Evolutionary conservation across 2,797 vertebrate species (phyloP).

Genomic region (Gymnothorax reevesii): DNA sequence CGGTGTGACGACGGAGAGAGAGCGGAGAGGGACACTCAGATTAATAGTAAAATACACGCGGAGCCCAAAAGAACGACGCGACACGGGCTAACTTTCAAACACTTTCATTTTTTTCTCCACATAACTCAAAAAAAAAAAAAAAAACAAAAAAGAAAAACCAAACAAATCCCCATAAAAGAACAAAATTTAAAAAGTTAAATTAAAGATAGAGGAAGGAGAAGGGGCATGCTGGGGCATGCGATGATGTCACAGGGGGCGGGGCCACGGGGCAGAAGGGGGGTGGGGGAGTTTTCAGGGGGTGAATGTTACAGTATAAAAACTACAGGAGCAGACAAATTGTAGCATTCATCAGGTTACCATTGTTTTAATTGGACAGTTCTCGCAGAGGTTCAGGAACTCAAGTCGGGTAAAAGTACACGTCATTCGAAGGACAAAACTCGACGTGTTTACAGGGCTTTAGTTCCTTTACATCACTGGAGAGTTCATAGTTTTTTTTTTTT

Average conservation of each 20-base stretch:
- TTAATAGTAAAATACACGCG: constrained; percentile 20
- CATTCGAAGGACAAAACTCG: neutral
- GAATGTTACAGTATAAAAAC: constrained; percentile 41
- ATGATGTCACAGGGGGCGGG: constrained; percentile 45
- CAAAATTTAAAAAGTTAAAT: constrained; percentile 47
- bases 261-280: neutral
- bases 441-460: constrained; percentile 33
- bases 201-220: constrained; percentile 47
- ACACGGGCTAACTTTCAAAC: constrained; percentile 74
- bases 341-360: constrained; percentile 30
- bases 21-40: neutral
- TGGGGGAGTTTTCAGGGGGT: constrained; percentile 44
- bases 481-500: constrained; percentile 29
- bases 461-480: constrained; percentile 30
- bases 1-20: constrained; percentile 24
- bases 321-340: constrained; percentile 37
- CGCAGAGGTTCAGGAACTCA: neutral
- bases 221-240: constrained; percentile 60
- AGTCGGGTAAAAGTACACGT: constrained; percentile 21
- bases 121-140: constrained; percentile 72
- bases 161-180: constrained; percentile 61
- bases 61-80: constrained; percentile 55
- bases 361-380: constrained; percentile 24
- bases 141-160: constrained; percentile 58
- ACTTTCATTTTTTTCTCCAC: constrained; percentile 82